These are phyloP conservation scores for Nasonia vitripennis DNA, from an alignment of 1,140 invertebrate genomes.

Conservation along the genomic window DNA sequence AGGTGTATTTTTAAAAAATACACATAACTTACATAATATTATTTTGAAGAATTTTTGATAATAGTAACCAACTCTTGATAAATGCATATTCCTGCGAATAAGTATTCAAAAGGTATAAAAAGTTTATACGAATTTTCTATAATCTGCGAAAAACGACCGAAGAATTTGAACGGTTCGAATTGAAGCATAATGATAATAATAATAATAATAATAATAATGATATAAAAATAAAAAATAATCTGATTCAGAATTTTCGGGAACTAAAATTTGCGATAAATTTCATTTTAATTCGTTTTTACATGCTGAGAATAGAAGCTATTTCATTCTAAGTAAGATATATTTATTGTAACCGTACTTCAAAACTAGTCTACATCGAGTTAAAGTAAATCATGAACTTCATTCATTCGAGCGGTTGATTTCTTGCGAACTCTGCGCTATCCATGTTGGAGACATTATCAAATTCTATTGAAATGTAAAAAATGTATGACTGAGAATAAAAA, in stretches of 20 bases:
- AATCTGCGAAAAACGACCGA: conserved; percentile 1
- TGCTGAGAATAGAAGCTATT: conserved; percentile 46
- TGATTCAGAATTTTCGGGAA: conserved; percentile 29
- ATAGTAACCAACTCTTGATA: conserved; percentile 10
- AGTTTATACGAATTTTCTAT: conserved; percentile 44
- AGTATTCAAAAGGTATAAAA: conserved; percentile 19
- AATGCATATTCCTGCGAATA: conserved; percentile 25
- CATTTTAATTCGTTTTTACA: conserved; percentile 46
- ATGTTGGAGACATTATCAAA: conserved; percentile 63
- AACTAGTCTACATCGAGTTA: conserved; percentile 66
- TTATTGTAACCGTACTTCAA: conserved; percentile 66
- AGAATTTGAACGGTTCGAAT: background rate
- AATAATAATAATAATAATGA: background rate
- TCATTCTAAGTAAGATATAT: conserved; percentile 60
- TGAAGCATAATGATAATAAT: background rate
- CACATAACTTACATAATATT: conserved; percentile 4
- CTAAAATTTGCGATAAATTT: conserved; percentile 16
- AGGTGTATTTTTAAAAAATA: conserved; percentile 39
- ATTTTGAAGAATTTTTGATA: conserved; percentile 33
- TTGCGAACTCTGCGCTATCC: conserved; percentile 55
- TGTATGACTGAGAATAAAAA: conserved; percentile 70
- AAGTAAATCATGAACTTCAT: conserved; percentile 61
- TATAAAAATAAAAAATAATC: background rate
- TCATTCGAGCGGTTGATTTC: conserved; percentile 58
- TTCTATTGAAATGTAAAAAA: conserved; percentile 67